Evolutionary conservation across 2,113 vertebrate genomes (phyloP).

Genomic region (Tragelaphus strepsiceros): DNA sequence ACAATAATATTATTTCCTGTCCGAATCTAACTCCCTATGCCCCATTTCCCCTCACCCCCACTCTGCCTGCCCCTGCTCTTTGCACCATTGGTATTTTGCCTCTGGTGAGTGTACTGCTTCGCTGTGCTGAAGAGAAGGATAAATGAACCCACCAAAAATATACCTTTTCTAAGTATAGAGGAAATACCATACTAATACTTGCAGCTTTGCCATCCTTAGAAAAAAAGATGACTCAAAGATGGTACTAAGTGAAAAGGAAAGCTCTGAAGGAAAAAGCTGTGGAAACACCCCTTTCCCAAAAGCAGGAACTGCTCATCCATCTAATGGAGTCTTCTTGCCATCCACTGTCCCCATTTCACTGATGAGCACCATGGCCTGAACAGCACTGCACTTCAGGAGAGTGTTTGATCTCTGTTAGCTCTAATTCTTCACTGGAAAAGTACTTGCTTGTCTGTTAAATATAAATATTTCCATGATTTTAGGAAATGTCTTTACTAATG

Average conservation of each 20-base stretch:
- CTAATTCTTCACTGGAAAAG: slow-evolving; percentile 19
- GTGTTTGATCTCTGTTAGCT: neutral
- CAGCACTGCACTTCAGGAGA: neutral
- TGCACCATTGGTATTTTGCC: slow-evolving; percentile 16
- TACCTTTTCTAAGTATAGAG: slow-evolving; percentile 33
- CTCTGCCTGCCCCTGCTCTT: neutral
- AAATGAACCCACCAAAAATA: slow-evolving; percentile 37
- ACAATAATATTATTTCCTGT: neutral
- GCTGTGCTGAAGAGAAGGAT: slow-evolving; percentile 1
- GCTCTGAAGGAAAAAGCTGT: slow-evolving; percentile 8
- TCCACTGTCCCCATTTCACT: neutral
- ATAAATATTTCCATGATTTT: neutral
- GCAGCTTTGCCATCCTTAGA: neutral
- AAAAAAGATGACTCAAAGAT: slow-evolving; percentile 45
- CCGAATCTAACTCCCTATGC: neutral
- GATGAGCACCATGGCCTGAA: neutral
- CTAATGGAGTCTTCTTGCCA: neutral
- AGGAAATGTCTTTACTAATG: neutral
- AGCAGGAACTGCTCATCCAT: neutral
- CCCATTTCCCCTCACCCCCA: neutral
- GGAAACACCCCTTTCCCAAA: neutral
- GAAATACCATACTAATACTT: slow-evolving; percentile 24
- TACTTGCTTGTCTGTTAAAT: slow-evolving; percentile 18
- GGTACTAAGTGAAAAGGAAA: slow-evolving; percentile 6
- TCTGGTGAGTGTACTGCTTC: neutral